These are phyloP conservation scores for Nephrocerus scutellatus DNA, from an alignment of 2,888 invertebrate species.

Conservation along the genomic window DNA sequence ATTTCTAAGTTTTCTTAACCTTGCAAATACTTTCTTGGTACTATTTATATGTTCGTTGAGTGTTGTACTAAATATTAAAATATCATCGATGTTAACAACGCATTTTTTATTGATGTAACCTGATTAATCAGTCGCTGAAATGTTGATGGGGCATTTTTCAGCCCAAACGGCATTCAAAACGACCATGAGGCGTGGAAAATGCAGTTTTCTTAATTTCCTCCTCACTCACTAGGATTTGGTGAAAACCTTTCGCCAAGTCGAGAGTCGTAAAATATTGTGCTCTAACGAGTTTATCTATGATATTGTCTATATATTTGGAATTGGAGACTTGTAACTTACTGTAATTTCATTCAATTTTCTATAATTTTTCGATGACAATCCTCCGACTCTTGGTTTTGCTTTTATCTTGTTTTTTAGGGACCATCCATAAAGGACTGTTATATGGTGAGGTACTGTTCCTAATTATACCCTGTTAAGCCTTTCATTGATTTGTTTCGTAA, in stretches of 20 bases:
- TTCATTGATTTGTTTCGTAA: constrained; percentile 16
- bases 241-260: constrained; percentile 25
- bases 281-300: constrained; percentile 26
- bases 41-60: constrained; percentile 12
- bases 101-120: constrained; percentile 3
- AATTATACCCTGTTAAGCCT: constrained; percentile 26
- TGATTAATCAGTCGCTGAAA: constrained; percentile 14
- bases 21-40: not conserved
- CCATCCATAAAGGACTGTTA: constrained; percentile 28
- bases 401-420: constrained; percentile 29
- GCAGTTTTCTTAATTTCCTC: constrained; percentile 23
- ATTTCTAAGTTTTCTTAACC: constrained; percentile 2
- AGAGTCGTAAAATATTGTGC: constrained; percentile 21
- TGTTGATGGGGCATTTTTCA: constrained; percentile 8
- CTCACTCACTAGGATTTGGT: constrained; percentile 18
- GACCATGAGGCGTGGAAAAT: constrained; percentile 20
- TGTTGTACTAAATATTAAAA: constrained; percentile 19
- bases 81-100: constrained; percentile 10
- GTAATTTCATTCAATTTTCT: constrained; percentile 17
- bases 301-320: constrained; percentile 22
- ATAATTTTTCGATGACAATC: constrained; percentile 17
- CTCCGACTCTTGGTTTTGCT: constrained; percentile 13
- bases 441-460: constrained; percentile 27
- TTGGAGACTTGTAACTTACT: constrained; percentile 16
- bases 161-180: constrained; percentile 18